Base-by-base conservation (phyloP, 2,888 invertebrate genomes). In the Sisyra terminalis region DNA sequence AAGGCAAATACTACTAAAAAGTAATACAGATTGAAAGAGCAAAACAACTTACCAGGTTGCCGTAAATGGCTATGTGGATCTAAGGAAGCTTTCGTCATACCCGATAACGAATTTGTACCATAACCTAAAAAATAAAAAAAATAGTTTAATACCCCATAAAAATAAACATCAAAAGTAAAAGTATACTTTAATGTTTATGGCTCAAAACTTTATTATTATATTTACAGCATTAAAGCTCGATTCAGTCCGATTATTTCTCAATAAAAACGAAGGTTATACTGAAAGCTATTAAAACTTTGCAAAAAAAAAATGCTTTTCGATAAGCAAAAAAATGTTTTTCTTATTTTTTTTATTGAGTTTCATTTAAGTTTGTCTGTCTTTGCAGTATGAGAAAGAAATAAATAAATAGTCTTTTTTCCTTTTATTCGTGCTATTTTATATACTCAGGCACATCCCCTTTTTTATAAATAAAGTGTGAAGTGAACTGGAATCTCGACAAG, bases 11-110 rank as follows among this genome's bases (percentile, higher is more conserved):
- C n/a, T n/a, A n/a, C n/a, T n/a, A n/a, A n/a, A n/a, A n/a, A n/a
- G n/a, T n/a, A n/a, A n/a, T n/a, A n/a, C 24, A 24, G 7, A 24
- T 24, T 5, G 24, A 24, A 14, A 37, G 14, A 37, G n/a, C 5
- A 29, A 7, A 29, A n/a, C 42, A 49, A 55, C 70, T 70, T 63
- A 87, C 88, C 87, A 70, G 88, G 87, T 70, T 88, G 88, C 58
- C 88, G 73, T 53, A 88, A 76, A 68, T 89, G 88, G 57, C 85
- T 75, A 67, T 89, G 88, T 42, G 87, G 82, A 64, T 88, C 89
- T 63, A 89, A 68, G 51, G 83, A 78, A 54, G 84, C 73, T 63
- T 87, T 87, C 48, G 81, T 81, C 78, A 82, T 80, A 49, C 73
- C 79, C 51, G 75, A 73, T 57, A 85, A 63, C 41, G 81, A 73